Percentiles rank a stretch among this genome's conserved stretches.
Evolutionary conservation across 2,797 vertebrate genomes (phyloP).

Genomic region (Sebastes paucispinis): DNA sequence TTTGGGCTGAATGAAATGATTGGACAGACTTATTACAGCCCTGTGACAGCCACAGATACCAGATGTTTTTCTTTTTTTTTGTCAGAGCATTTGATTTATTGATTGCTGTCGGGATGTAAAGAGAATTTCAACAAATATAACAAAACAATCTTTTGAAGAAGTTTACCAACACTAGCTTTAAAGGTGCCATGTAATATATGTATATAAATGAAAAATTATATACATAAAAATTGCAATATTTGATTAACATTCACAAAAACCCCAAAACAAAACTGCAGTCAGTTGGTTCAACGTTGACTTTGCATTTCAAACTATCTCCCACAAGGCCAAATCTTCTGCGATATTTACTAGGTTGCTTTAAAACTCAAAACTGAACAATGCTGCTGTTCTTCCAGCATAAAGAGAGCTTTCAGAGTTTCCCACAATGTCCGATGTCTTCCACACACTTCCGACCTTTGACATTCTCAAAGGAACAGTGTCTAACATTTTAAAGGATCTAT

Average conservation of each 20-base stretch:
- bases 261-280: neutral
- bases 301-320: neutral
- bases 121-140: no score
- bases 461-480: neutral
- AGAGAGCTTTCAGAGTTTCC: neutral
- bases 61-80: no score
- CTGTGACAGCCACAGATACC: no score
- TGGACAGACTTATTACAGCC: fast-evolving
- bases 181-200: neutral
- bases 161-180: no score
- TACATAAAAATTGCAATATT: neutral
- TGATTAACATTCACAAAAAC: neutral
- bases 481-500: no score
- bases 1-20: no score
- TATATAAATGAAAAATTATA: no score
- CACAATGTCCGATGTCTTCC: neutral
- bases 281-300: neutral
- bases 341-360: neutral
- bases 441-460: neutral
- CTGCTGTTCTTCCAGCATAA: neutral
- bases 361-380: neutral
- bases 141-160: no score
- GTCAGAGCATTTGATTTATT: no score
- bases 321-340: neutral
- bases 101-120: no score